Percentiles rank a stretch among this genome's conserved stretches.
These are phyloP conservation scores for Melanostoma mellinum DNA, from an alignment of 2,888 invertebrate species.

Conservation along the genomic window DNA sequence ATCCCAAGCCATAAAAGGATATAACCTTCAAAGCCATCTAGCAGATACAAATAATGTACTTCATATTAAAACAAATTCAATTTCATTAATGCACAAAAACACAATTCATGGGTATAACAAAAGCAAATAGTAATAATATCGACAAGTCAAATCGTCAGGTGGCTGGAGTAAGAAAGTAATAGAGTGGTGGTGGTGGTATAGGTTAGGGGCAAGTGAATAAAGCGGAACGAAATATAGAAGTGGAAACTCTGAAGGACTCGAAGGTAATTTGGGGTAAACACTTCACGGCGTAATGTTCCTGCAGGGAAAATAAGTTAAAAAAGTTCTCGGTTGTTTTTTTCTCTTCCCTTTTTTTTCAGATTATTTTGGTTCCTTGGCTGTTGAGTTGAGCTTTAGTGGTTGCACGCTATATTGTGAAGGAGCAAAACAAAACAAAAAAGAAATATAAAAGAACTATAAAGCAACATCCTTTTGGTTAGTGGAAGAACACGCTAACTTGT, in stretches of 20 bases:
- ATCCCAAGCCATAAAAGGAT: conserved; percentile 49
- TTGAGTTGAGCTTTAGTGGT: conserved; percentile 66
- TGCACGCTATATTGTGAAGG: conserved; percentile 64
- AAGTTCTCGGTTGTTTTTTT: neutral
- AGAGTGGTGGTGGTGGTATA: neutral
- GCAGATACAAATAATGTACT: conserved; percentile 49
- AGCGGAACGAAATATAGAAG: conserved; percentile 15
- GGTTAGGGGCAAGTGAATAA: neutral
- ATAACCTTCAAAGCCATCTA: conserved; percentile 17
- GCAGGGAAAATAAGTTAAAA: conserved; percentile 51
- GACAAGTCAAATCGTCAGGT: conserved; percentile 71
- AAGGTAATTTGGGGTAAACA: conserved; percentile 72
- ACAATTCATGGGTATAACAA: conserved; percentile 51
- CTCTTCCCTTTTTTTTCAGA: conserved; percentile 22
- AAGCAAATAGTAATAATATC: conserved; percentile 65
- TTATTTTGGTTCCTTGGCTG: conserved; percentile 46
- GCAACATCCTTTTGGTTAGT: conserved; percentile 54
- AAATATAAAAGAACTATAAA: conserved; percentile 22
- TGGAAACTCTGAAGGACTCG: conserved; percentile 64
- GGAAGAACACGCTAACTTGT: conserved; percentile 63
- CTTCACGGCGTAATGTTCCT: conserved; percentile 69
- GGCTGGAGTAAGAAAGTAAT: conserved; percentile 29
- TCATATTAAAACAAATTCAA: conserved; percentile 63
- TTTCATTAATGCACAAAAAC: conserved; percentile 67
- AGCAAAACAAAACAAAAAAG: conserved; percentile 17